Percentiles rank a stretch among this genome's conserved stretches.
Evolutionary conservation across 2,797 vertebrate species (phyloP).

Genomic region (Anabas testudineus): DNA sequence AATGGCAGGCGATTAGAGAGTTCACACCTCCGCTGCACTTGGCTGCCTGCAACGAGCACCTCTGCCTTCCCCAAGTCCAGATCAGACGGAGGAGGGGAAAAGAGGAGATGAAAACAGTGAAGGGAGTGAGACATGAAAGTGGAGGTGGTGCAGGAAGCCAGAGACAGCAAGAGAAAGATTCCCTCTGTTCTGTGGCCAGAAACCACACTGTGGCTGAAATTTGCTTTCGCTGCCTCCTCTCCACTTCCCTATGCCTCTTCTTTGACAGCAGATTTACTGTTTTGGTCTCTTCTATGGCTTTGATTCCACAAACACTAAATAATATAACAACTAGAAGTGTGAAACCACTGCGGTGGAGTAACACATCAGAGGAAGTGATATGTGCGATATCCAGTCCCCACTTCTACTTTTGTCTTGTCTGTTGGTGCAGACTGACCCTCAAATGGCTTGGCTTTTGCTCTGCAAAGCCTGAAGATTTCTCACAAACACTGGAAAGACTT

Average conservation of each 20-base stretch:
- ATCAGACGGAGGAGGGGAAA: slow-evolving; percentile 27
- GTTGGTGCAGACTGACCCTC: slow-evolving; percentile 14
- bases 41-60: slow-evolving; percentile 36
- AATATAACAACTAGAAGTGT: slow-evolving; percentile 38
- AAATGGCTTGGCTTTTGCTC: slow-evolving; percentile 15
- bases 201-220: slow-evolving; percentile 51
- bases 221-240: slow-evolving; percentile 47
- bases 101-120: slow-evolving; percentile 18
- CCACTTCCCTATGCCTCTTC: slow-evolving; percentile 27
- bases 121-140: slow-evolving; percentile 47
- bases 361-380: slow-evolving; percentile 47
- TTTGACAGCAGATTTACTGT: slow-evolving; percentile 50
- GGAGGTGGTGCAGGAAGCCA: slow-evolving; percentile 26
- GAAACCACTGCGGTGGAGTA: slow-evolving; percentile 44
- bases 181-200: slow-evolving; percentile 56
- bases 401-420: slow-evolving; percentile 19
- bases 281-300: slow-evolving; percentile 36
- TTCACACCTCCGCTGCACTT: slow-evolving; percentile 64
- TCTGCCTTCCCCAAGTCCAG: slow-evolving; percentile 13
- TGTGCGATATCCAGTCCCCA: slow-evolving; percentile 37
- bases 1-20: slow-evolving; percentile 62
- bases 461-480: slow-evolving; percentile 19
- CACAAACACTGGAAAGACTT: slow-evolving; percentile 9
- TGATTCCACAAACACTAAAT: slow-evolving; percentile 52
- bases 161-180: slow-evolving; percentile 26